Percentiles rank a stretch among this genome's conserved stretches.
phyloP scores from a whole-genome alignment of 35 echinoderm and acorn worm genomes.

The Amphiura filiformis region DNA sequence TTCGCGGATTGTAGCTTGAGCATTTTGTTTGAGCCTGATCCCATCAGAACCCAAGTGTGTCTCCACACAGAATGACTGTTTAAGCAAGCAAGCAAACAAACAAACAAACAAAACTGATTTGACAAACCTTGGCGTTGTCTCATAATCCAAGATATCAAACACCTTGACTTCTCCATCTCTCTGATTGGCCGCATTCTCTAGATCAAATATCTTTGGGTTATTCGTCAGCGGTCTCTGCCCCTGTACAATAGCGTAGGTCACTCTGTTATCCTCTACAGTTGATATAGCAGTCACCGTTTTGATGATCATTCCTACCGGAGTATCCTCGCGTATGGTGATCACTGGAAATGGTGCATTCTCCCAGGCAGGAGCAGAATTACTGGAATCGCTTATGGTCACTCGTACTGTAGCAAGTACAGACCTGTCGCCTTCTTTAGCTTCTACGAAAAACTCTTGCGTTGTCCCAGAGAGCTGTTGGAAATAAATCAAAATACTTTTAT shows the following conservation, averaged over 20 bases:
- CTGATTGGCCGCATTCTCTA: neutral
- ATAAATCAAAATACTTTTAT: too few species aligned
- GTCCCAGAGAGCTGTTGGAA: neutral
- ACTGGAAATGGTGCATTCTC: neutral
- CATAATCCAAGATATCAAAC: conserved; percentile 40
- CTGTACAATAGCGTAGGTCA: conserved; percentile 35
- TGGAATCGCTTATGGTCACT: conserved; percentile 19
- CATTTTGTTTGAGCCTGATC: too few species aligned
- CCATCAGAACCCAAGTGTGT: too few species aligned
- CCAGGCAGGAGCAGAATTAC: neutral
- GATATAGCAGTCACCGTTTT: neutral
- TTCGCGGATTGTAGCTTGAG: too few species aligned
- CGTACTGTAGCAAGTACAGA: neutral
- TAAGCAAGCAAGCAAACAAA: too few species aligned
- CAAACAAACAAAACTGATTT: too few species aligned
- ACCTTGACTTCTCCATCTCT: conserved; percentile 5
- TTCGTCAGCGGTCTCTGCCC: conserved; percentile 51
- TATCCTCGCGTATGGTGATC: conserved; percentile 11
- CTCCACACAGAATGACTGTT: too few species aligned
- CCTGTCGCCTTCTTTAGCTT: neutral
- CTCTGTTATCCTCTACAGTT: neutral
- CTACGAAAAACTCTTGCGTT: neutral
- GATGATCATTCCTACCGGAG: neutral
- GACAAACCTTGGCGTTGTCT: conserved; percentile 31
- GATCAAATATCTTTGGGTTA: conserved; percentile 11